A percentile compares a stretch with the other conserved stretches of the same genome.
These are phyloP conservation scores for Gymnoscopelus microlampas DNA, from an alignment of 2,797 vertebrate species.

Conservation along the genomic window DNA sequence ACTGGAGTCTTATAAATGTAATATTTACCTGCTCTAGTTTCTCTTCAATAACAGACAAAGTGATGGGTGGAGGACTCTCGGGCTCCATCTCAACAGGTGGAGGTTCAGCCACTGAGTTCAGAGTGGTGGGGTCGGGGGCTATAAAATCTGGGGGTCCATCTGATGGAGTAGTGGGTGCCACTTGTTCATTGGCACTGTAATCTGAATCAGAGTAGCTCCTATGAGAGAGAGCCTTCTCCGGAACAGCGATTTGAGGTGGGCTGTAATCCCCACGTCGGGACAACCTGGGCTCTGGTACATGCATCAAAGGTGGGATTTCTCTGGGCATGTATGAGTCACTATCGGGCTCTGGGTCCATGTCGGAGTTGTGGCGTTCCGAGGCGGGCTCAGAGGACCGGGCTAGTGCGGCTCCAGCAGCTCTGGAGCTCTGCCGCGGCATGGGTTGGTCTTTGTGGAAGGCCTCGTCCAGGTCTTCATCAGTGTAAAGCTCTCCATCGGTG, in stretches of 20 bases:
- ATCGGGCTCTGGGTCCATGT: conserved; percentile 32
- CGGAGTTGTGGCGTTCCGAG: conserved; percentile 28
- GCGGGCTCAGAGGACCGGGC: conserved; percentile 90
- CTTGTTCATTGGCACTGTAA: conserved; percentile 41
- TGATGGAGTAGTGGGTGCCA: conserved; percentile 51
- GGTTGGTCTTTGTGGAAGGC: conserved; percentile 52
- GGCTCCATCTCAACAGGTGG: conserved; percentile 28
- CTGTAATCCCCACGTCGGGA: conserved; percentile 36
- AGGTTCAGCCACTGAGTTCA: conserved; percentile 3
- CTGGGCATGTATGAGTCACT: conserved; percentile 27
- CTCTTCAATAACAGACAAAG: conserved; percentile 76
- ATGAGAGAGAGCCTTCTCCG: conserved; percentile 44
- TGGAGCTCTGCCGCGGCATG: conserved; percentile 44
- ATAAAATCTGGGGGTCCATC: conserved; percentile 76
- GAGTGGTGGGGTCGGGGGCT: conserved; percentile 77
- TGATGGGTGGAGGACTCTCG: conserved; percentile 58
- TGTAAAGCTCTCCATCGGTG: conserved; percentile 83
- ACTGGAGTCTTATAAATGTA: background rate
- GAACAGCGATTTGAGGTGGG: conserved; percentile 21
- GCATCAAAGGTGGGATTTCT: conserved; percentile 74
- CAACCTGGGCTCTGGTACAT: conserved; percentile 56
- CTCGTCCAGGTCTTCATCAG: conserved; percentile 89
- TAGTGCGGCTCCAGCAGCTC: conserved; percentile 75
- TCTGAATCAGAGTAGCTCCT: conserved; percentile 68
- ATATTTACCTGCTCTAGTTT: conserved; percentile 75